A percentile compares a stretch with the other conserved stretches of the same genome.
These are phyloP conservation scores for Thalassaphorura encarpata DNA, from an alignment of 1,140 invertebrate genomes.

Conservation along the genomic window DNA sequence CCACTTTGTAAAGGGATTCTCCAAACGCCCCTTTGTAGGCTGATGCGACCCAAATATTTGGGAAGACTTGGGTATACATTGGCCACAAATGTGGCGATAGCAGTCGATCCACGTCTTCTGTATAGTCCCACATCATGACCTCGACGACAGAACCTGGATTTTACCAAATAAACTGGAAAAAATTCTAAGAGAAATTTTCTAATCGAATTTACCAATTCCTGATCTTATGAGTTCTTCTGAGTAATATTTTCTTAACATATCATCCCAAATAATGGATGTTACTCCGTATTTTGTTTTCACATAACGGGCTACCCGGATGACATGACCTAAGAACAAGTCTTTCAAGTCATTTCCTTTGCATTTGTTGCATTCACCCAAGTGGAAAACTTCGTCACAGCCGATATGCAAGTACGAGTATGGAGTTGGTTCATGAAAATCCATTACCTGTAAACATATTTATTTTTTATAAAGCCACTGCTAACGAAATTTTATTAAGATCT, in stretches of 20 bases:
- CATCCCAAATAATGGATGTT: conserved; percentile 56
- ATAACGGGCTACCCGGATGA: conserved; percentile 48
- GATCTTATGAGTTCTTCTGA: conserved; percentile 15
- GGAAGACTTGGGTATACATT: conserved; percentile 45
- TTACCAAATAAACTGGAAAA: neutral
- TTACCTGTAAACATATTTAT: too few species aligned
- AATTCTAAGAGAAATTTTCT: neutral
- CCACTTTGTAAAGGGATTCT: conserved; percentile 35
- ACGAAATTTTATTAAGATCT: too few species aligned
- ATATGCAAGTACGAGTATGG: conserved; percentile 64
- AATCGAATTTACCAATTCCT: conserved; percentile 12
- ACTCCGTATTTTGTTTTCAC: conserved; percentile 53
- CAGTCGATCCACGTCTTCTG: conserved; percentile 24
- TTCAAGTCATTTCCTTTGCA: conserved; percentile 38
- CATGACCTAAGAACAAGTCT: conserved; percentile 45
- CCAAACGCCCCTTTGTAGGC: conserved; percentile 46
- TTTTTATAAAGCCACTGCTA: too few species aligned
- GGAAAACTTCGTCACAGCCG: conserved; percentile 66
- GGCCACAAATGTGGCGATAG: conserved; percentile 35
- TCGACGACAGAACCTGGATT: conserved; percentile 11
- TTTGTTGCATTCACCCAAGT: conserved; percentile 41
- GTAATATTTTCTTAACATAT: conserved; percentile 34
- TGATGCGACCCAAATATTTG: conserved; percentile 49
- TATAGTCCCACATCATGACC: conserved; percentile 28
- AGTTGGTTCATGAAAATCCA: too few species aligned